Evolutionary conservation across 2,888 invertebrate genomes (phyloP), one percentile per base, ranked within the genome.

Genomic region (Cerceris rybyensis): DNA sequence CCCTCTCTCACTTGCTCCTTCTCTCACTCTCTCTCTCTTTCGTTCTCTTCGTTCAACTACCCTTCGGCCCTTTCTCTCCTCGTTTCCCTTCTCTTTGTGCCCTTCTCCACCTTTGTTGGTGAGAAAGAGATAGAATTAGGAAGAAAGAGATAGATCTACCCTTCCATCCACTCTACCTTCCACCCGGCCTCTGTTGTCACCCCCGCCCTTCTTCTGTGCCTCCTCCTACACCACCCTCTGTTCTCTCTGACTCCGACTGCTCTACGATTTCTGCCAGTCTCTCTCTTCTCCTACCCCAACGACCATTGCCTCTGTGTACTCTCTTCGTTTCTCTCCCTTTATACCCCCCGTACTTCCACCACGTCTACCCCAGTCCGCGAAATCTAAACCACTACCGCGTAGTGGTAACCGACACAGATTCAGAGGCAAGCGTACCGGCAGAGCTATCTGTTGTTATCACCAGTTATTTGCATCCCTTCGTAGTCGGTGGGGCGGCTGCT

Each of bases 381-480:
- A 83, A 81, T 78, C 78, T 78, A 81, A 84, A 84, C 84, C 80
- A 80, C 80, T 74, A 77, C 67, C 80, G 71, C 76, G 80, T 77
- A 72, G 60, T 74, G 81, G 83, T 75, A 80, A 83, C 82, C 78
- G 75, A 83, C 85, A 85, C 85, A 71, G 69, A 68, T 82, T 70
- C 67, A 78, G 69, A 79, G 65, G 63, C 78, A 70, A 73, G 67
- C 84, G 82, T 82, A 75, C 80, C 85, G 81, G 84, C 86, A 78
- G 88, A 91, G 90, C 90, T 91, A 91, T 91, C 91, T 90, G 90
- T 90, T 90, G 91, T 91, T 91, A 91, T 91, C 91, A 89, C 90
- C 91, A 89, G 91, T 91, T 91, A 91, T 91, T 91, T 91, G 90
- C 91, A 91, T 90, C 91, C 90, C 89, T 90, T 88, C 88, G 88